These are phyloP conservation scores for Anisognathus igniventris DNA, from an alignment of 2,797 vertebrate species.

Conservation along the genomic window DNA sequence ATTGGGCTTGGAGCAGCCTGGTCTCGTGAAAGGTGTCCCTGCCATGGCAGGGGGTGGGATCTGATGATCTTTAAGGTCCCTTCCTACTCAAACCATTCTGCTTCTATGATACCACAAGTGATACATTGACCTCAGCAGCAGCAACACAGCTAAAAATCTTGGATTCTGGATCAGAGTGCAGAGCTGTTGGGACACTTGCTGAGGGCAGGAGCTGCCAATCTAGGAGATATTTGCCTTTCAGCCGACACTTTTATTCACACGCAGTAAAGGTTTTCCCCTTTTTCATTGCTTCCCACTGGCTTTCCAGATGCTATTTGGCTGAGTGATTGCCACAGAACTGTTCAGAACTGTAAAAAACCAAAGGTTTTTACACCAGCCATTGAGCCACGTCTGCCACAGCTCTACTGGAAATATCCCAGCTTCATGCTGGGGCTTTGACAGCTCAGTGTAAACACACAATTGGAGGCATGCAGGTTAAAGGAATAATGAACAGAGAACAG, in stretches of 20 bases:
- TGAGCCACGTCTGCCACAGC: background rate
- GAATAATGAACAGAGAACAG: background rate
- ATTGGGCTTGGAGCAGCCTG: background rate
- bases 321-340: slow-evolving; percentile 40
- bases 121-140: background rate
- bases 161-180: background rate
- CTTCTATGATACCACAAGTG: background rate
- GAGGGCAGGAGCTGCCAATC: background rate
- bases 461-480: background rate
- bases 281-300: slow-evolving; percentile 40
- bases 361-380: slow-evolving; percentile 50
- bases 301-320: slow-evolving; percentile 61
- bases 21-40: background rate
- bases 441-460: background rate
- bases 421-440: background rate
- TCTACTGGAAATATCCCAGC: background rate
- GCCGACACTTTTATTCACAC: background rate
- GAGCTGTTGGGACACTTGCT: background rate
- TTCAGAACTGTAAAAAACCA: slow-evolving; percentile 43
- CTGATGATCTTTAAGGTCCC: background rate
- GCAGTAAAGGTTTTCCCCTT: background rate
- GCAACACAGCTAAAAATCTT: background rate
- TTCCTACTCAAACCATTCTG: background rate
- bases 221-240: slow-evolving; percentile 11
- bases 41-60: background rate